These are phyloP conservation scores for Callorhinus ursinus DNA, from an alignment of 2,113 vertebrate species.

Conservation along the genomic window DNA sequence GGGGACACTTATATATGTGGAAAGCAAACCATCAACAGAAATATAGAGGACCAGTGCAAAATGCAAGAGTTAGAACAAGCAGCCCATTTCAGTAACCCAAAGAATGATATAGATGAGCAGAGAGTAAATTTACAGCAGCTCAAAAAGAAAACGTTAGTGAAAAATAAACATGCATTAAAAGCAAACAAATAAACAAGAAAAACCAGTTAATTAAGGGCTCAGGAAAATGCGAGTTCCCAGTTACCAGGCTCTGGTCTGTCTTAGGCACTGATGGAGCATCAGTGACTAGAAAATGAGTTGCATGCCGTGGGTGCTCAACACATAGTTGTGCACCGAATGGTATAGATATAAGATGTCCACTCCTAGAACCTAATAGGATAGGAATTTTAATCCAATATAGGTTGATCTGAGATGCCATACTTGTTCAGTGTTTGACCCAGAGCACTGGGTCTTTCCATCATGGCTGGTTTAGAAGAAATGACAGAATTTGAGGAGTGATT, in stretches of 20 bases:
- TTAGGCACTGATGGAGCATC: accelerated
- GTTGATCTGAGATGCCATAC: not conserved
- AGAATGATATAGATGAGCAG: not conserved
- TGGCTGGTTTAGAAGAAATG: not conserved
- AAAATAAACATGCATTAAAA: not conserved
- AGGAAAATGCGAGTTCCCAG: too few species aligned
- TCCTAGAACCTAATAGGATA: not conserved
- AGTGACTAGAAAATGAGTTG: not conserved
- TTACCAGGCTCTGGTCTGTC: not conserved
- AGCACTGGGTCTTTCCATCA: not conserved
- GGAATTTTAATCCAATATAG: not conserved
- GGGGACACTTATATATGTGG: not conserved
- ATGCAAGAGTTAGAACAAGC: not conserved
- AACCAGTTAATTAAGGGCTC: not conserved
- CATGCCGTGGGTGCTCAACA: accelerated
- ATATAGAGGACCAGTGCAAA: not conserved
- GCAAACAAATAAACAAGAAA: not conserved
- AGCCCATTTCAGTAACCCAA: not conserved
- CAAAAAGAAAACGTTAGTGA: not conserved
- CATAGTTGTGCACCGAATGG: not conserved
- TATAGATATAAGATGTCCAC: too few species aligned
- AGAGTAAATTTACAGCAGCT: not conserved
- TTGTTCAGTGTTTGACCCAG: not conserved
- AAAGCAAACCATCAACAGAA: not conserved
- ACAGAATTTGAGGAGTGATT: not conserved